Percentiles rank a stretch among this genome's conserved stretches.
Conservation (phyloP, 2,888 invertebrate genomes). For the Encarsia formosa region DNA sequence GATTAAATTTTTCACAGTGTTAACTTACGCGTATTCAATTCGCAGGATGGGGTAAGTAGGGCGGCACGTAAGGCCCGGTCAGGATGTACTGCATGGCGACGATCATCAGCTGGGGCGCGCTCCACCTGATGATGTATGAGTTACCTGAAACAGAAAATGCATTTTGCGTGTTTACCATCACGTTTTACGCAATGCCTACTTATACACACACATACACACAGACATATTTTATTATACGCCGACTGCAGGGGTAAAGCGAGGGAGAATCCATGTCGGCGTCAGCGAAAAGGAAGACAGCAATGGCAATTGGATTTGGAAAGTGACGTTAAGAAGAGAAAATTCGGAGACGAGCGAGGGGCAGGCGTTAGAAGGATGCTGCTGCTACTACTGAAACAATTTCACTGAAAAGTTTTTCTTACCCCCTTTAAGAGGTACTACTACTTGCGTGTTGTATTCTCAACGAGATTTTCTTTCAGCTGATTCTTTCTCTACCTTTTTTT, state of each 20-base stretch:
- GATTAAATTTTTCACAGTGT: too few relatives aligned
- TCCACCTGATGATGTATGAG: slow-evolving; percentile 49
- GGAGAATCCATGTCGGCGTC: slow-evolving; percentile 19
- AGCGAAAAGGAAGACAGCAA: slow-evolving; percentile 2
- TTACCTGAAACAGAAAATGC: slow-evolving; percentile 45
- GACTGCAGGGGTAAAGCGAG: neutral
- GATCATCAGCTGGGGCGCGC: slow-evolving; percentile 49
- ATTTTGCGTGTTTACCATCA: slow-evolving; percentile 36
- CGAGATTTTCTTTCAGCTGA: too few relatives aligned
- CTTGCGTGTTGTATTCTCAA: too few relatives aligned
- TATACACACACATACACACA: too few relatives aligned
- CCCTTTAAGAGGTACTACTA: too few relatives aligned
- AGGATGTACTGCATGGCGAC: slow-evolving; percentile 48
- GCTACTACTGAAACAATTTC: neutral
- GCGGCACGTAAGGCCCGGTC: slow-evolving; percentile 49
- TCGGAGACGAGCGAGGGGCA: neutral
- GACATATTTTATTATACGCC: too few relatives aligned
- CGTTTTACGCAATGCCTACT: slow-evolving; percentile 6
- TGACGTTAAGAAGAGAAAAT: neutral
- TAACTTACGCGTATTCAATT: too few relatives aligned
- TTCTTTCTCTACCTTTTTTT: too few relatives aligned
- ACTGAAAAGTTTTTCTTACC: too few relatives aligned
- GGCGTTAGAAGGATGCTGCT: neutral
- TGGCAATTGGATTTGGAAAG: slow-evolving; percentile 14
- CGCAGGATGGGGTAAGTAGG: slow-evolving; percentile 42